Base-by-base conservation (phyloP, 2,888 invertebrate genomes). In the Heteromurus nitidus region DNA sequence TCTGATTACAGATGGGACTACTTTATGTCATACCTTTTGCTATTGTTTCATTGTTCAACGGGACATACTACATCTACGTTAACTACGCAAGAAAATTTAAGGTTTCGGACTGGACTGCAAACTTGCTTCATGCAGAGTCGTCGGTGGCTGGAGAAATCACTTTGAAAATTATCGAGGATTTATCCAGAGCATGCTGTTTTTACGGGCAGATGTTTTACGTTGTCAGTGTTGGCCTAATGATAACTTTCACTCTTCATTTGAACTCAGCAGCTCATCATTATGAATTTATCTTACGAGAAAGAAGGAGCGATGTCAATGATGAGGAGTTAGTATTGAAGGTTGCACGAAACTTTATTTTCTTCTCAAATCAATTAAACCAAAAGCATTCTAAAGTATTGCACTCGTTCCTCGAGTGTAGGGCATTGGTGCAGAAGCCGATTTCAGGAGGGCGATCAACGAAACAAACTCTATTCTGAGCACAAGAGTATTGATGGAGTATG, bases 401-500 rank as follows among this genome's bases (percentile, higher is more conserved):
- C 20, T 50, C n/a, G n/a, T n/a, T n/a, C n/a, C n/a, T n/a, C n/a
- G n/a, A n/a, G n/a, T 5, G 16, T 26, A 76, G 76, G 68, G 58
- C 44, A 22, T 76, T 13, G 28, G 16, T n/a, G 53, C 20, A 24
- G 76, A 76, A 30, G 42, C 44, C 0, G 68, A 76, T 20, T 47
- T 68, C 2, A 44, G 76, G 5, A 47, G 30, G 2, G 9, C 60
- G 1, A 31, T 69, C 3, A 36, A 31, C 9, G 36, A 2, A 1
- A 26, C 28, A 3, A 77, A 65, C n/a, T 9, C n/a, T 3, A 36
- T 77, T n/a, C 26, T 77, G 2, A 44, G 62, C 18, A 62, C 16
- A 3, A 53, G 60, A 36, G 62, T 77, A 13, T 13, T 77, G 0
- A 20, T 69, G 13, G 69, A 77, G 22, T 77, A 77, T 26, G 9